phyloP scores from a whole-genome alignment of 35 echinoderm and acorn worm species.

The Lytechinus pictus region DNA sequence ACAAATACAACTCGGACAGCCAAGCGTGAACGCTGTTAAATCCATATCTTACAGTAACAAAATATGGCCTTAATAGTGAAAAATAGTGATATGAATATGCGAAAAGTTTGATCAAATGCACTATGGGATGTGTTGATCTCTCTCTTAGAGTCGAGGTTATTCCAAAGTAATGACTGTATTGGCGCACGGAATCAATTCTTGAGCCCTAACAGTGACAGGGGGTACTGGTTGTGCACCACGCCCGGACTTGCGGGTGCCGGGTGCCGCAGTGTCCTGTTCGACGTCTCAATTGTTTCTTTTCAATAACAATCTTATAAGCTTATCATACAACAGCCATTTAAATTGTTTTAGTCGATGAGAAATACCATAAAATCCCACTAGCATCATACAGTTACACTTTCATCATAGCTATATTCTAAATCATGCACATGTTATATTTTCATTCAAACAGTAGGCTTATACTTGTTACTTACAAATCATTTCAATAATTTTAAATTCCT shows the following conservation, averaged over 20 bases:
- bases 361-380: neutral
- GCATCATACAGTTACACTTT: neutral
- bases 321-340: neutral
- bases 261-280: neutral
- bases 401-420: neutral
- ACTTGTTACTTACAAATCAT: too few relatives aligned
- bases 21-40: neutral
- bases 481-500: too few relatives aligned
- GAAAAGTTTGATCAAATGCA: neutral
- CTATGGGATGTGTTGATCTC: neutral
- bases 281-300: neutral
- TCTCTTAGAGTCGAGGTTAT: neutral
- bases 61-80: neutral
- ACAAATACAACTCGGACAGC: neutral
- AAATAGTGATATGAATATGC: neutral
- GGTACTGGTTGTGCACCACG: neutral
- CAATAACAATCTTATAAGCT: neutral
- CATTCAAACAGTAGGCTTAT: too few relatives aligned
- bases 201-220: neutral
- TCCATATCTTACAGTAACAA: neutral
- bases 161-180: neutral
- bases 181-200: neutral
- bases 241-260: slow-evolving; percentile 42
- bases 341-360: neutral
- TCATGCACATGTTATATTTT: neutral